Conservation (phyloP, 2,888 invertebrate species). For the Sphaerophoria rueppellii region DNA sequence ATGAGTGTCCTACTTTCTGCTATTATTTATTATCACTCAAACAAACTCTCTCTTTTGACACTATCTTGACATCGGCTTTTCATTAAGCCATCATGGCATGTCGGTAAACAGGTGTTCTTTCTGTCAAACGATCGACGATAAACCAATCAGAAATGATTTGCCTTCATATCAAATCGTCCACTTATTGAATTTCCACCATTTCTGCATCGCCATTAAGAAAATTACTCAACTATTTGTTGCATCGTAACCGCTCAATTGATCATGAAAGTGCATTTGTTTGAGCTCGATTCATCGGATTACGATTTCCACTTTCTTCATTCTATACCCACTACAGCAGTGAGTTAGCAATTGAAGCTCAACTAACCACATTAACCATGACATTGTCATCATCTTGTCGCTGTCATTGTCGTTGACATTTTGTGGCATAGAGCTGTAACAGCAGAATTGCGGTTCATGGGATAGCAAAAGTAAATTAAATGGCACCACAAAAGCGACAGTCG, state of each 20-base stretch:
- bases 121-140: conserved; percentile 8
- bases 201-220: conserved; percentile 41
- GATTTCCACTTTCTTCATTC: conserved; percentile 65
- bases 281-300: conserved; percentile 11
- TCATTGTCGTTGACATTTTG: conserved; percentile 24
- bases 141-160: conserved; percentile 11
- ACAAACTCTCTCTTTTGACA: conserved; percentile 33
- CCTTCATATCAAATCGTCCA: conserved; percentile 42
- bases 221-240: conserved; percentile 67
- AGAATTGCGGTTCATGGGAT: conserved; percentile 50
- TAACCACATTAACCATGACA: conserved; percentile 68
- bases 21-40: conserved; percentile 3
- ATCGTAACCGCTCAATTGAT: conserved; percentile 70
- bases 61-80: conserved; percentile 29
- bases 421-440: background rate
- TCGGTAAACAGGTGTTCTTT: conserved; percentile 39
- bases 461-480: conserved; percentile 65
- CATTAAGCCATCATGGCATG: background rate
- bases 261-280: conserved; percentile 69
- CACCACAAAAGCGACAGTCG: conserved; percentile 27
- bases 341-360: conserved; percentile 52
- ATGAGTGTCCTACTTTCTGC: background rate
- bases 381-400: conserved; percentile 59
- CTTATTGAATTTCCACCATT: conserved; percentile 34
- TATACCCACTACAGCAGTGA: conserved; percentile 58